Conservation (phyloP, 1,140 invertebrate species). For the Leptopilina clavipes region DNA sequence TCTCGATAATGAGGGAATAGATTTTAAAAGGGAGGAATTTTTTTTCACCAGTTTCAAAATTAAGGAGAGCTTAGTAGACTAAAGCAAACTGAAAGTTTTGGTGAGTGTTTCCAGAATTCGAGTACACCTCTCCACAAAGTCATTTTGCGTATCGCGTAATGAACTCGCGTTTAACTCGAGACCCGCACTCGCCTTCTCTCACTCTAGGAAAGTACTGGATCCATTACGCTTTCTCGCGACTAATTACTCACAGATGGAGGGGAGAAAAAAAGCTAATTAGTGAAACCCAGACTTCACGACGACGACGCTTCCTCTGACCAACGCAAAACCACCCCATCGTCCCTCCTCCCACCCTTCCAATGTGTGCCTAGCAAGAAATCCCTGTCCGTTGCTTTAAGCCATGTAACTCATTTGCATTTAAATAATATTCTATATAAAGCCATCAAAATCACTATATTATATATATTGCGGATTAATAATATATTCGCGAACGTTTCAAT, state of each 20-base stretch:
- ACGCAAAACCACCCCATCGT: conserved; percentile 16
- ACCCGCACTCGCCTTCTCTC: conserved; percentile 14
- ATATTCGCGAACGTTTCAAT: neutral
- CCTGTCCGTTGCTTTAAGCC: neutral
- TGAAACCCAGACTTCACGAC: conserved; percentile 25
- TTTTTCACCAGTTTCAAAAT: conserved; percentile 23
- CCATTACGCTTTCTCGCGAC: conserved; percentile 32
- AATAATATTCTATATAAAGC: neutral
- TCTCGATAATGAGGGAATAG: neutral
- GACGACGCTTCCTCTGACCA: conserved; percentile 32
- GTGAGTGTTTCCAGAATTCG: neutral
- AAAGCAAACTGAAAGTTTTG: conserved; percentile 21
- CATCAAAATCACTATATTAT: conserved; percentile 5
- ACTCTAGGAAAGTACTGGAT: conserved; percentile 14
- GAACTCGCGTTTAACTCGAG: conserved; percentile 32
- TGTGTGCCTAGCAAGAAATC: neutral
- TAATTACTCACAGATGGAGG: conserved; percentile 29
- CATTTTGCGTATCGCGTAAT: conserved; percentile 27
- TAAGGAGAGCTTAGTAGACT: neutral
- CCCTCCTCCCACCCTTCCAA: no score
- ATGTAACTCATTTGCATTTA: conserved; percentile 21
- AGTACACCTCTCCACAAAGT: conserved; percentile 10
- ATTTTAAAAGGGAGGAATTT: neutral
- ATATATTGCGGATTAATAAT: neutral
- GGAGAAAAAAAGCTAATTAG: conserved; percentile 34